phyloP scores from a whole-genome alignment of 2,888 invertebrate species.

The Proisotoma minuta region DNA sequence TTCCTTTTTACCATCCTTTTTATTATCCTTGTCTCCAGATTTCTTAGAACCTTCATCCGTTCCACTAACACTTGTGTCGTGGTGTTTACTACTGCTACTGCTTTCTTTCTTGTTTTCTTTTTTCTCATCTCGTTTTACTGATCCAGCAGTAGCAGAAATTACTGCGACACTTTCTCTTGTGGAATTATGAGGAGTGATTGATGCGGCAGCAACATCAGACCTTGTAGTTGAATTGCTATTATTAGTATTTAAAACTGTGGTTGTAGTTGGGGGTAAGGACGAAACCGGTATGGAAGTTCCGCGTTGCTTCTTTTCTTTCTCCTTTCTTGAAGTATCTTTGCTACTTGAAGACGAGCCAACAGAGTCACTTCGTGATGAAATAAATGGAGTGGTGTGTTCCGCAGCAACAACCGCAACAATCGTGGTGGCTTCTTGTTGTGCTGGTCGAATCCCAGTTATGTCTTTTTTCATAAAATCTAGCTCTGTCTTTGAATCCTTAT shows the following conservation, averaged over 20 bases:
- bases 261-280: not conserved
- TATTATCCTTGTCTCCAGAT: slow-evolving; percentile 35
- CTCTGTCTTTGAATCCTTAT: slow-evolving; percentile 17
- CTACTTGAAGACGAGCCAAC: slow-evolving; percentile 20
- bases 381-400: slow-evolving; percentile 29
- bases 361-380: slow-evolving; percentile 32
- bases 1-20: slow-evolving; percentile 30
- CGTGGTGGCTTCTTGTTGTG: slow-evolving; percentile 43
- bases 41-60: slow-evolving; percentile 44
- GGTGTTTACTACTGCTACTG: slow-evolving; percentile 17
- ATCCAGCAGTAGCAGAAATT: too few relatives aligned
- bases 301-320: slow-evolving; percentile 42
- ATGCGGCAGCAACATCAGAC: slow-evolving; percentile 32
- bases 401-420: slow-evolving; percentile 45
- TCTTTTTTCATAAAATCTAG: slow-evolving; percentile 37
- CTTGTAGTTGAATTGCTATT: too few relatives aligned
- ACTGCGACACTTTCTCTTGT: slow-evolving; percentile 44
- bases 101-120: slow-evolving; percentile 51
- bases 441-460: slow-evolving; percentile 29
- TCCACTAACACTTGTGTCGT: slow-evolving; percentile 12
- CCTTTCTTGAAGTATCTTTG: slow-evolving; percentile 37
- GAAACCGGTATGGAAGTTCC: slow-evolving; percentile 33
- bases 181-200: slow-evolving; percentile 23
- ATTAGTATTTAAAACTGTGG: not conserved
- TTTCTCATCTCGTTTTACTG: slow-evolving; percentile 50